Base-by-base conservation (phyloP, 1,140 invertebrate genomes). In the Eupeodes corollae region DNA sequence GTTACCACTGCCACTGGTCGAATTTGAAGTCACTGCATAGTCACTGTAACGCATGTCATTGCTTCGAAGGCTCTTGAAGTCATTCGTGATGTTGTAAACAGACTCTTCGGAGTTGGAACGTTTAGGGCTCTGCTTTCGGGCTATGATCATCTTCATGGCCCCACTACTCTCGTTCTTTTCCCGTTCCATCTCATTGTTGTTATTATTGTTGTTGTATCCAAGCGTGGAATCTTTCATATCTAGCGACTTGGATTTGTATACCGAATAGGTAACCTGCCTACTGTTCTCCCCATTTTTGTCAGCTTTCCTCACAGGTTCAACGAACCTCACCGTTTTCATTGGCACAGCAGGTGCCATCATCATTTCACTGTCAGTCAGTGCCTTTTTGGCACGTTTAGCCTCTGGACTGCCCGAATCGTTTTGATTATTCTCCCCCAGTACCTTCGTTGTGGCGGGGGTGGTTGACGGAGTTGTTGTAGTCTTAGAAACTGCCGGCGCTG, bases 1-100 rank as follows among this genome's bases (percentile, higher is more conserved):
- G 35, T 16, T 33, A 10, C n/a, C 33, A 41, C 8, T 57, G 49
- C 30, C 42, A 42, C 13, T 37, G 3, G 43, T 30, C 16, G 44
- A 14, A 5, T 42, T 14, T 12, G 35, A 33, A 35, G 47, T 49
- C 10, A 56, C 51, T 8, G 43, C 35, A 35, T 56, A 63, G 18
- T 67, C 56, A 21, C 61, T 63, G 40, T 53, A 67, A 8, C 61
- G 55, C 53, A 67, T 59, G 18, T 67, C 64, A 26, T 67, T 67
- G 50, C 64, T 67, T 2, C 64, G 54, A 19, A 67, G 44, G 18
- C 64, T 65, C 52, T 67, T 67, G 43, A 67, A 67, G 39, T 53
- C 64, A 51, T 54, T 61, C 14, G 15, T 11, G 3, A 37, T 13
- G 15, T 42, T 32, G 18, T 14, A 13, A 18, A 15, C 31, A 48